Evolutionary conservation across 2,888 invertebrate genomes (phyloP).

Genomic region (Nymphalis c-album): DNA sequence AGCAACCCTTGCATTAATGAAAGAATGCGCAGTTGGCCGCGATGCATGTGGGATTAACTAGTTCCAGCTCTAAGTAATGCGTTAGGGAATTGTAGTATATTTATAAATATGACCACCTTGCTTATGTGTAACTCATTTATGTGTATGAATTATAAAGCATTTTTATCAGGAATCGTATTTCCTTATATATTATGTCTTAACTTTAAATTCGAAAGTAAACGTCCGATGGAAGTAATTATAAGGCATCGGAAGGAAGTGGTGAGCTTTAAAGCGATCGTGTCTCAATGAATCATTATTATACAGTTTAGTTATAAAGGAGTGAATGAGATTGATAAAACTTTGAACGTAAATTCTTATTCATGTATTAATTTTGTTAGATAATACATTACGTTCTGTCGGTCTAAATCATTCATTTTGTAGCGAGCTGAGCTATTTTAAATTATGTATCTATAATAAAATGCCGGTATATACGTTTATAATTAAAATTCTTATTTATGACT

Average conservation of each 20-base stretch:
- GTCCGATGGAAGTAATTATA: conserved; percentile 52
- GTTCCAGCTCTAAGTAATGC: conserved; percentile 57
- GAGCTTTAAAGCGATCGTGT: conserved; percentile 63
- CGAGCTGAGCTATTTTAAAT: not conserved
- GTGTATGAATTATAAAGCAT: not conserved
- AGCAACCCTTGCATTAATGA: conserved; percentile 71
- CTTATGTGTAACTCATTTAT: conserved; percentile 36
- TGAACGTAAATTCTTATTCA: no score
- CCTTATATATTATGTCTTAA: conserved; percentile 19
- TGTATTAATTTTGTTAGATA: no score
- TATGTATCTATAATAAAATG: conserved; percentile 6
- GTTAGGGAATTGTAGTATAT: conserved; percentile 50
- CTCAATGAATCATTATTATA: conserved; percentile 70
- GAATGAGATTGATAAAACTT: not conserved
- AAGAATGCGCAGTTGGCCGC: conserved; percentile 74
- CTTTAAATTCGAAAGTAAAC: conserved; percentile 29
- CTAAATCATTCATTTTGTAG: not conserved
- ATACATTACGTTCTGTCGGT: not conserved
- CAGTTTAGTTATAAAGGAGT: conserved; percentile 7
- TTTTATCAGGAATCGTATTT: conserved; percentile 22
- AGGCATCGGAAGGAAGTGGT: conserved; percentile 80
- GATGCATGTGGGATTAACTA: conserved; percentile 69
- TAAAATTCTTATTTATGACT: conserved; percentile 3
- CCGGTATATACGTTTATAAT: not conserved
- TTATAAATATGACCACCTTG: conserved; percentile 48